Evolutionary conservation across 2,113 vertebrate species (phyloP).

Genomic region (Varanus komodoensis): DNA sequence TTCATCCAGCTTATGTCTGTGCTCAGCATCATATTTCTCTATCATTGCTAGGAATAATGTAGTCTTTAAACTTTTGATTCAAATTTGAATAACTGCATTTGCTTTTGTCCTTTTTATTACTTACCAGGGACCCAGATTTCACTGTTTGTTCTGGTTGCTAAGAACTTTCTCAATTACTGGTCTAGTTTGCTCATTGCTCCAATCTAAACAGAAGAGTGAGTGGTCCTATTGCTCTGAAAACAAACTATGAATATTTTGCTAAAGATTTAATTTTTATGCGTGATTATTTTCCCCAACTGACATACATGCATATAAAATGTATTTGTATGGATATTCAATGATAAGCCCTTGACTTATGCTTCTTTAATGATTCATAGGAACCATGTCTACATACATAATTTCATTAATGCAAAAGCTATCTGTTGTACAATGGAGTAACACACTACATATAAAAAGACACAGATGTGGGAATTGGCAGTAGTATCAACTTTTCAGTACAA

Average conservation of each 20-base stretch:
- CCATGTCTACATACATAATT: conserved; percentile 9
- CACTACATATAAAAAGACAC: conserved; percentile 1
- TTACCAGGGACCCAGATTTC: background rate
- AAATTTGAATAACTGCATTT: background rate
- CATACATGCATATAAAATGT: background rate
- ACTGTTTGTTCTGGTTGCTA: background rate
- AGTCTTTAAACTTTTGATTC: background rate
- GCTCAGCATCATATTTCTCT: too few relatives aligned
- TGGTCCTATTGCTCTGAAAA: background rate
- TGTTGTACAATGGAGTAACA: background rate
- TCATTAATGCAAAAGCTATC: conserved; percentile 5
- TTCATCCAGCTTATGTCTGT: background rate
- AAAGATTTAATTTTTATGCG: background rate
- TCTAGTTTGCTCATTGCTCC: conserved; percentile 10
- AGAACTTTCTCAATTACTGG: background rate
- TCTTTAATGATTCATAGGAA: conserved; percentile 6
- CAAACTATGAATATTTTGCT: background rate
- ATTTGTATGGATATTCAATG: background rate
- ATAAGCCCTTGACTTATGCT: background rate
- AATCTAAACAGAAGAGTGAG: background rate
- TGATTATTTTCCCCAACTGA: conserved; percentile 14
- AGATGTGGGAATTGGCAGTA: conserved; percentile 21
- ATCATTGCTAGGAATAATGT: background rate
- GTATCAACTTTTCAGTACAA: conserved; percentile 1
- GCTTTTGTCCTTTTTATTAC: background rate